Conservation (phyloP, 2,888 invertebrate genomes). For the Hypercompe scribonia region DNA sequence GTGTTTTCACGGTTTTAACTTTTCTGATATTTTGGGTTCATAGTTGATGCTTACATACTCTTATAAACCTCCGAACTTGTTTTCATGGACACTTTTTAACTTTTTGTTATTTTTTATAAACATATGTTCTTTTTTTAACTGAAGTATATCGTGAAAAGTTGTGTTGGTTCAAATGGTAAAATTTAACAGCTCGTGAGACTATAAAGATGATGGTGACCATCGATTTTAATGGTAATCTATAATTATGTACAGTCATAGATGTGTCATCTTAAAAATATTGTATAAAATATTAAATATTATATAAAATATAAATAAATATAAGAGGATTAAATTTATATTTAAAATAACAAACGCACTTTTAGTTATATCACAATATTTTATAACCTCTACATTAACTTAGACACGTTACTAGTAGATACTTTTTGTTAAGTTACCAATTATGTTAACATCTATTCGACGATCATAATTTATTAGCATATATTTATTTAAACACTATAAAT, state of each 20-base stretch:
- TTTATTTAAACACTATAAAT: too few species aligned
- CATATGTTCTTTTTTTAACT: slow-evolving; percentile 15
- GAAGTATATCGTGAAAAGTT: slow-evolving; percentile 7
- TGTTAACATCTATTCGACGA: too few species aligned
- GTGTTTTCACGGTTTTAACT: background rate
- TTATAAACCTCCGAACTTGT: too few species aligned
- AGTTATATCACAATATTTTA: too few species aligned
- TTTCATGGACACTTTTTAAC: background rate
- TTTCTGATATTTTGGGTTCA: background rate
- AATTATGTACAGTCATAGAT: background rate
- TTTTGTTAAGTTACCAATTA: too few species aligned
- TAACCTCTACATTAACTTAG: too few species aligned
- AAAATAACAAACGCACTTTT: too few species aligned
- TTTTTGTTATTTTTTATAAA: slow-evolving; percentile 1
- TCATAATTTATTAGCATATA: too few species aligned
- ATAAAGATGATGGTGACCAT: slow-evolving; percentile 1
- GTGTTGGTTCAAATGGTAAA: slow-evolving; percentile 11
- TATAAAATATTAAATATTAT: too few species aligned
- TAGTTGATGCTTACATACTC: background rate
- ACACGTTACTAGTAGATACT: too few species aligned
- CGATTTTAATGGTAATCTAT: background rate
- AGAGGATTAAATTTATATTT: too few species aligned
- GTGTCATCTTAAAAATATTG: background rate
- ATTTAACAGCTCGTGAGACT: slow-evolving; percentile 10
- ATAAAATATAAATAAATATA: too few species aligned